phyloP scores from a whole-genome alignment of 2,797 vertebrate genomes.

The Premnoplex brunnescens region DNA sequence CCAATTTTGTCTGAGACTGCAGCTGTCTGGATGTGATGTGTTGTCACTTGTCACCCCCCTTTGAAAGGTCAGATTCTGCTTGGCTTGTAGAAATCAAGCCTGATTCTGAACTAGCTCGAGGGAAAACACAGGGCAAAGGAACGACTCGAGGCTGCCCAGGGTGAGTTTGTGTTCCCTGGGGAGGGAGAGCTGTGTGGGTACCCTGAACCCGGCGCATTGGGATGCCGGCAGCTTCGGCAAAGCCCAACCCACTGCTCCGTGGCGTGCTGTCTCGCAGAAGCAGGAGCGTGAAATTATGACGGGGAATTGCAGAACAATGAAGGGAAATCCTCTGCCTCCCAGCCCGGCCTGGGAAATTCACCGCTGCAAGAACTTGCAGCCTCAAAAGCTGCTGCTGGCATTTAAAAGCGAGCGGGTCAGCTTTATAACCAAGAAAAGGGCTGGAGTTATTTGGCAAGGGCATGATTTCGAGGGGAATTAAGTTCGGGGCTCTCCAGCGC shows the following conservation, averaged over 20 bases:
- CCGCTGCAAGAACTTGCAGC: background rate
- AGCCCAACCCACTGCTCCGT: background rate
- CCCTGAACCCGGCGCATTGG: accelerated
- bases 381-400: background rate
- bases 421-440: background rate
- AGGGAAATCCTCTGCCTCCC: conserved; percentile 61
- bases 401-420: background rate
- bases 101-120: background rate
- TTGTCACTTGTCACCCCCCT: background rate
- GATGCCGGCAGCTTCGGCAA: background rate
- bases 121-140: background rate
- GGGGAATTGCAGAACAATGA: conserved; percentile 64
- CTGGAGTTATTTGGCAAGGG: background rate
- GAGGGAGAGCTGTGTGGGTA: background rate
- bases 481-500: background rate
- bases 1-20: background rate
- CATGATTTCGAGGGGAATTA: background rate
- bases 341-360: conserved; percentile 32
- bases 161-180: accelerated
- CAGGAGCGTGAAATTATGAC: background rate
- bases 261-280: background rate
- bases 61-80: background rate
- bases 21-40: background rate
- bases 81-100: background rate
- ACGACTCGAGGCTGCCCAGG: accelerated